Base-by-base conservation (phyloP, 1,140 invertebrate genomes). In the Hypothenemus hampei region DNA sequence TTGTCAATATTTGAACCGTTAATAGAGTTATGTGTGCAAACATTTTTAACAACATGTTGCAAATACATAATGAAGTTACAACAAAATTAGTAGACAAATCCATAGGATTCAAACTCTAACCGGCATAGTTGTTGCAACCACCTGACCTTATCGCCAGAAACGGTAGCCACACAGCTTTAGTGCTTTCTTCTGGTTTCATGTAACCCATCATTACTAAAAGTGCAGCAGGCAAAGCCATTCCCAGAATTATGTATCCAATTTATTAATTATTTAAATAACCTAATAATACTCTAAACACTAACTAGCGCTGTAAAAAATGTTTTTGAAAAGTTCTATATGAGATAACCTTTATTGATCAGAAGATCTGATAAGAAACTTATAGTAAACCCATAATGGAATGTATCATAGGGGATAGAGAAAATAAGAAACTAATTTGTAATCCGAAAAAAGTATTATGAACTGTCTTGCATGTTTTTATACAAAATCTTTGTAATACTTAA, bases 381-480 rank as follows among this genome's bases (percentile, higher is more conserved):
- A 0, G 73, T 22, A 87, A 79, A 22, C 82, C 80, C 26, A 84
- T 64, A 0, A 87, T 39, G 76, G 81, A 86, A 72, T 85, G 84
- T 0, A 74, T 76, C 1, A 87, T 62, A 65, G 93, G 95, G 0
- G 92, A 91, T 5, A 93, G 65, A 0, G 90, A 83, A 15, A 87
- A 83, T 29, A 82, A 69, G 11, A 81, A 62, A 6, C 87, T 86
- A 65, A 85, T 85, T 86, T 91, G 71, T 29, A 71, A 73, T 58
- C 7, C 8, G 5, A 37, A 18, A 23, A 31, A 44, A 36, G 0
- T 16, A 18, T 5, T 20, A 41, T 7, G 8, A 16, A 41, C 8
- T 8, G 4, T 45, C 6, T 26, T 23, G 10, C n/a, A 26, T 4
- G n/a, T 26, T 10, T 45, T 26, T 45, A 3, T 15, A 43, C 18